phyloP scores from a whole-genome alignment of 2,888 invertebrate species.

The Cantharis rufa region DNA sequence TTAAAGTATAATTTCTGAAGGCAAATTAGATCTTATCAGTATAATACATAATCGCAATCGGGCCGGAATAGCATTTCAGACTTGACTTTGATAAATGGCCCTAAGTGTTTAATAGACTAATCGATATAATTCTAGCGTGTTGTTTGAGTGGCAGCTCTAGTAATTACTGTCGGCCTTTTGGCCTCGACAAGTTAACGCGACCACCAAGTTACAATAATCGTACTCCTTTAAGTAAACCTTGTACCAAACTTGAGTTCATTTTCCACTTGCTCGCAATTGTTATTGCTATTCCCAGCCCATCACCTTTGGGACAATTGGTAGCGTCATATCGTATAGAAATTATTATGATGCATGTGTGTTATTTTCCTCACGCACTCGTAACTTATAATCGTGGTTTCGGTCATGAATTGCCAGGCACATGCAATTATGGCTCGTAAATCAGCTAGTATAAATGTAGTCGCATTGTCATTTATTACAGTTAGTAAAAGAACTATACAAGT shows the following conservation, averaged over 20 bases:
- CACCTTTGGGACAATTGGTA: conserved; percentile 32
- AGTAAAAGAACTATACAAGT: conserved; percentile 14
- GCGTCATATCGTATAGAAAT: conserved; percentile 38
- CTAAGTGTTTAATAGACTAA: conserved; percentile 60
- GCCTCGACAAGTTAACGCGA: conserved; percentile 37
- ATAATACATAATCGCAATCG: conserved; percentile 29
- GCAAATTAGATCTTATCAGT: conserved; percentile 31
- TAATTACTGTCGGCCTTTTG: conserved; percentile 52
- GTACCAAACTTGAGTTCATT: conserved; percentile 21
- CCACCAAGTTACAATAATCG: conserved; percentile 32
- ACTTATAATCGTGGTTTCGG: conserved; percentile 45
- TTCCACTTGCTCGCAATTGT: conserved; percentile 7
- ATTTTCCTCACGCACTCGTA: conserved; percentile 47
- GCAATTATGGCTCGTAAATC: conserved; percentile 53
- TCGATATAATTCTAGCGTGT: conserved; percentile 56
- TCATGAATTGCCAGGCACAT: conserved; percentile 50
- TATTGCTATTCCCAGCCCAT: conserved; percentile 5
- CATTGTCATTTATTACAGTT: conserved; percentile 47
- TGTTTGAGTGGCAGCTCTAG: conserved; percentile 53
- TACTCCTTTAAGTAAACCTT: conserved; percentile 24
- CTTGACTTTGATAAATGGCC: conserved; percentile 58
- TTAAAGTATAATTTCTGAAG: conserved; percentile 24
- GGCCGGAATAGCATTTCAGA: conserved; percentile 29
- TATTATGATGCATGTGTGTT: conserved; percentile 45
- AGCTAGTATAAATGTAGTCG: conserved; percentile 49